Base-by-base conservation (phyloP, 35 echinoderm and acorn worm genomes). In the Amphiura filiformis region DNA sequence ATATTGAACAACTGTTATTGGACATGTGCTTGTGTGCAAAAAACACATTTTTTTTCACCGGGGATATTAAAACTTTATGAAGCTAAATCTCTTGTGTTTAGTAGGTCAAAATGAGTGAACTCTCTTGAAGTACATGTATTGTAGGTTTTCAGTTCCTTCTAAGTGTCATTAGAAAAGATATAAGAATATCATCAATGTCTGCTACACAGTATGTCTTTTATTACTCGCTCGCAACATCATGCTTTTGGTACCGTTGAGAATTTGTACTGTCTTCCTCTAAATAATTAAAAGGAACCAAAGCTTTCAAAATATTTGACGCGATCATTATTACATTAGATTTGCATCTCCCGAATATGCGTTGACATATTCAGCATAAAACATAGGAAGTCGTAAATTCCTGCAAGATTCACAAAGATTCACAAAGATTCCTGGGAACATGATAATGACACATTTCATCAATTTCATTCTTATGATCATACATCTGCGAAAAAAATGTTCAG, bases 121-220 rank as follows among this genome's bases (percentile, higher is more conserved):
- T 70, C 26, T 23, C 28, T 23, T 3, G 7, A 70, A 70, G 61
- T 70, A 70, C 7, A 70, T 47, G 41, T 17, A 5, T 13, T 70
- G 61, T 26, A 70, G 61, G 26, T 70, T 70, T 70, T 70, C 61
- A 15, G 2, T 70, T 15, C 61, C 61, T n/a, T 23, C 26, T 70
- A 70, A 70, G 26, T 30, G 61, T 70, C 61, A 70, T 70, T 70
- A n/a, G n/a, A n/a, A 70, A 70, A 70, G 61, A 70, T 70, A 70
- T n/a, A 70, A 47, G 41, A 47, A 17, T 17, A 17, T n/a, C n/a
- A n/a, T n/a, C n/a, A 52, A 52, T 52, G 44, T 7, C 44, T 52
- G 1, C 61, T 70, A 18, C 17, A 5, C 7, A 70, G 2, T 70
- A 30, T 70, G 61, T 70, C 61, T 18, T 26, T 70, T 70, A 70